Percentiles rank a stretch among this genome's conserved stretches.
Evolutionary conservation across 2,888 invertebrate species (phyloP).

Genomic region (Amphipoea oculea): DNA sequence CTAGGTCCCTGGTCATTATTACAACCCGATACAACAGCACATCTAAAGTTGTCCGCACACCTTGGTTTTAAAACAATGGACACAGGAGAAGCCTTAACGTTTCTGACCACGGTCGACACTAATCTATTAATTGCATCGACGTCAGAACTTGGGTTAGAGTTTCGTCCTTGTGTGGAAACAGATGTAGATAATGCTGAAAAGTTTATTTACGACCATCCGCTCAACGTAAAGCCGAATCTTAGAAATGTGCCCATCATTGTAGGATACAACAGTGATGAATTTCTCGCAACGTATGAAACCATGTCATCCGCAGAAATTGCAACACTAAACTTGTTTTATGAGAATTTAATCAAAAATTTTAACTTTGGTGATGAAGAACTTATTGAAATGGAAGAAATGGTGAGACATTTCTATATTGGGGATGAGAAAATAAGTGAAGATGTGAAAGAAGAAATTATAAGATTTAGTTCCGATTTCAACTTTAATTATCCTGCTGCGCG

Average conservation of each 20-base stretch:
- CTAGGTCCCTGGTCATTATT: conserved; percentile 61
- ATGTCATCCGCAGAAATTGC: conserved; percentile 56
- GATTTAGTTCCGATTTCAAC: conserved; percentile 74
- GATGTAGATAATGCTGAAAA: conserved; percentile 62
- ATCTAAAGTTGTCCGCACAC: conserved; percentile 71
- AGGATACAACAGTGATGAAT: conserved; percentile 72
- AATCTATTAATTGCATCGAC: conserved; percentile 71
- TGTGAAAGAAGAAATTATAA: conserved; percentile 64
- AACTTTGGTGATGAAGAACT: too few relatives aligned
- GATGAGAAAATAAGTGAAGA: conserved; percentile 65
- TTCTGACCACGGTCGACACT: conserved; percentile 70
- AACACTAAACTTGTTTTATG: conserved; percentile 55
- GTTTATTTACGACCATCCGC: conserved; percentile 71
- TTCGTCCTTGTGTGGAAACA: conserved; percentile 76
- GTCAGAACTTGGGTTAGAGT: conserved; percentile 60
- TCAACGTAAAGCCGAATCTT: conserved; percentile 63
- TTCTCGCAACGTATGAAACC: conserved; percentile 43
- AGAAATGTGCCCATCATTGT: conserved; percentile 68
- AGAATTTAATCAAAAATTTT: too few relatives aligned
- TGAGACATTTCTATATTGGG: conserved; percentile 78
- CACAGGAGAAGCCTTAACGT: conserved; percentile 71
- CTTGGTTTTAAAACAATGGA: conserved; percentile 72
- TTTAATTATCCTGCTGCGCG: conserved; percentile 70
- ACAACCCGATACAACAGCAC: conserved; percentile 67
- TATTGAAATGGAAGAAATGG: conserved; percentile 65